Conservation (phyloP, 2,888 invertebrate genomes). For the Gasteruption jaculator region DNA sequence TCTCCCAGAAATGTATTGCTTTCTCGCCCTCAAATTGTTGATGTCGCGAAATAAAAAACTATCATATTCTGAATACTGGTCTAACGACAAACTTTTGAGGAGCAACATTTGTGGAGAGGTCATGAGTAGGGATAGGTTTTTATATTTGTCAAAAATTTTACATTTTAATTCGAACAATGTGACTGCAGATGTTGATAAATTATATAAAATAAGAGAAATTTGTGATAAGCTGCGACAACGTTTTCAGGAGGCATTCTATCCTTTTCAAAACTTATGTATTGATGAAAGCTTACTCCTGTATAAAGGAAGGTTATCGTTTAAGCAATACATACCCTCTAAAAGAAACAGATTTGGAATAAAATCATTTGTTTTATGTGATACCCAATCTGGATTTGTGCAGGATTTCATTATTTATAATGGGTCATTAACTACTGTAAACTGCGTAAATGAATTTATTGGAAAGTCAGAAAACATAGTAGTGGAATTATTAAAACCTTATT, state of each 20-base stretch:
- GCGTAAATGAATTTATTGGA: neutral
- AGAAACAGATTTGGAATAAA: conserved; percentile 16
- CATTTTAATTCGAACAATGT: conserved; percentile 9
- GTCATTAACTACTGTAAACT: neutral
- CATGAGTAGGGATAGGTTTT: conserved; percentile 9
- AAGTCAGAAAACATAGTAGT: neutral
- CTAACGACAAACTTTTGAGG: conserved; percentile 10
- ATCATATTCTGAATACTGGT: conserved; percentile 9
- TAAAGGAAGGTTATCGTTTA: conserved; percentile 5
- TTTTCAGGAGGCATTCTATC: conserved; percentile 8
- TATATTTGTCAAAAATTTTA: conserved; percentile 9
- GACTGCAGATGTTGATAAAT: conserved; percentile 5
- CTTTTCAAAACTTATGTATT: conserved; percentile 12
- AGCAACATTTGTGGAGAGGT: conserved; percentile 10
- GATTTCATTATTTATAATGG: conserved; percentile 15
- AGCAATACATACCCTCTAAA: conserved; percentile 11
- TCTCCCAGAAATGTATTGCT: conserved; percentile 11
- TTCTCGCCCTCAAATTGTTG: conserved; percentile 13
- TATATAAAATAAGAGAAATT: conserved; percentile 9
- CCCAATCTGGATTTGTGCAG: conserved; percentile 9
- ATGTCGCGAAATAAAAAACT: conserved; percentile 14
- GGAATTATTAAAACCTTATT: conserved; percentile 6
- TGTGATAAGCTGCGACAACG: neutral
- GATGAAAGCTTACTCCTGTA: conserved; percentile 8
- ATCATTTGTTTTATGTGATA: conserved; percentile 7